These are phyloP conservation scores for Ficedula albicollis DNA, from an alignment of 2,797 vertebrate genomes.

Conservation along the genomic window DNA sequence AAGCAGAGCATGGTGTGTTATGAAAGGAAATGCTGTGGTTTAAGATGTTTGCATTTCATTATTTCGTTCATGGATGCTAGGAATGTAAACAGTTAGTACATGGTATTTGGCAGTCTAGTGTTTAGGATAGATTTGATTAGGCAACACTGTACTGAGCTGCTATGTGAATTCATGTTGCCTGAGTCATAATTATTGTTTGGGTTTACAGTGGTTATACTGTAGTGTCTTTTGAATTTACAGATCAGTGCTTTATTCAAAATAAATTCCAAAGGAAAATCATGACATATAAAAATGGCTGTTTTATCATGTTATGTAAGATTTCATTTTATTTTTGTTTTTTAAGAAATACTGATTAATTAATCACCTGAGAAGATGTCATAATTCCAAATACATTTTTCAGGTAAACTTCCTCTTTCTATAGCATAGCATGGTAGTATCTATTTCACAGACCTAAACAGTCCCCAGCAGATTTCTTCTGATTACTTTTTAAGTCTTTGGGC, in stretches of 20 bases:
- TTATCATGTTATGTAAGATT: background rate
- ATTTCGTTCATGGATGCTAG: background rate
- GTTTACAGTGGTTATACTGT: background rate
- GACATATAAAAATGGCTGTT: background rate
- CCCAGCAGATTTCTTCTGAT: background rate
- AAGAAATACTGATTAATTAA: background rate
- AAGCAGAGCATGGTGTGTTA: background rate
- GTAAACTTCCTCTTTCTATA: background rate
- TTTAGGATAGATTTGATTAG: background rate
- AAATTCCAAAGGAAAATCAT: background rate
- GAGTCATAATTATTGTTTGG: background rate
- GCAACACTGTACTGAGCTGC: background rate
- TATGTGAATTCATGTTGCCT: background rate
- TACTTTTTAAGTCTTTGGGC: background rate
- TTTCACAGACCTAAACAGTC: background rate
- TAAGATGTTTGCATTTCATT: background rate
- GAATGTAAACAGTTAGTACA: slow-evolving; percentile 5
- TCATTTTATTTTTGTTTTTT: background rate
- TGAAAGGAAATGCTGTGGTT: background rate
- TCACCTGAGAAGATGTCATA: background rate
- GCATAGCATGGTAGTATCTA: background rate
- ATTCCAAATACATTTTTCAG: background rate
- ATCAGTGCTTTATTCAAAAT: background rate
- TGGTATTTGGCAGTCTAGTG: background rate
- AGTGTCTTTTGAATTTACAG: background rate